Percentiles rank a stretch among this genome's conserved stretches.
Evolutionary conservation across 2,113 vertebrate genomes (phyloP).

Genomic region (Percina caprodes): DNA sequence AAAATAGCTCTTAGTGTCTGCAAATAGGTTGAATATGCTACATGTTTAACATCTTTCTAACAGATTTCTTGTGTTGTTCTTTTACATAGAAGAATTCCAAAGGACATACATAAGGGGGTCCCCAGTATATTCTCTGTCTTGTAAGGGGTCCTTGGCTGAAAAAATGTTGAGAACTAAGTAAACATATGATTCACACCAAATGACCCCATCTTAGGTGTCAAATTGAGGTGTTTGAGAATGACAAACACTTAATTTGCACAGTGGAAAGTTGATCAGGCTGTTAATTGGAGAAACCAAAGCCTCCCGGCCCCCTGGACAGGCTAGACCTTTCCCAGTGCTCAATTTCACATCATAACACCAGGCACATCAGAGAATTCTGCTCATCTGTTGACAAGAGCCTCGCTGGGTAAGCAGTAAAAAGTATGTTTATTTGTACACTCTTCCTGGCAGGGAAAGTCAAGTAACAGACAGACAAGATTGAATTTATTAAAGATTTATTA

Average conservation of each 20-base stretch:
- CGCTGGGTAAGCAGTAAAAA: neutral
- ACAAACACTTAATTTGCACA: conserved; percentile 44
- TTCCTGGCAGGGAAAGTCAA: conserved; percentile 49
- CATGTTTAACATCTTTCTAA: too few species aligned
- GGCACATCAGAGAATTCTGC: neutral
- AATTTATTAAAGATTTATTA: conserved; percentile 30
- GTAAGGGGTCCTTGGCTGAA: too few species aligned
- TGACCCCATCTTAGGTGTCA: conserved; percentile 18
- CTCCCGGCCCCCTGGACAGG: neutral
- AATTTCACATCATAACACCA: conserved; percentile 26
- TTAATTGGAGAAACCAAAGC: conserved; percentile 39
- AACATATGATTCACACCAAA: conserved; percentile 26
- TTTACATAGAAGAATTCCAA: too few species aligned
- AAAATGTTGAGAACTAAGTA: neutral
- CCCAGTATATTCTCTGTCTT: too few species aligned
- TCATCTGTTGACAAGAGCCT: neutral
- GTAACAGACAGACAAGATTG: conserved; percentile 7
- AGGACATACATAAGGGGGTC: too few species aligned
- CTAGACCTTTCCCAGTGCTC: conserved; percentile 21
- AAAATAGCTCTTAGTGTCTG: too few species aligned
- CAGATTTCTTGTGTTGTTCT: too few species aligned
- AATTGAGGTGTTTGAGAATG: conserved; percentile 10
- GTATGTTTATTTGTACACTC: conserved; percentile 42
- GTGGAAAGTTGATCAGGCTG: conserved; percentile 18
- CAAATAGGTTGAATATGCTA: too few species aligned